These are phyloP conservation scores for Epizoanthus fatuus DNA, from an alignment of 92 coral and sea anemone species.

Conservation along the genomic window DNA sequence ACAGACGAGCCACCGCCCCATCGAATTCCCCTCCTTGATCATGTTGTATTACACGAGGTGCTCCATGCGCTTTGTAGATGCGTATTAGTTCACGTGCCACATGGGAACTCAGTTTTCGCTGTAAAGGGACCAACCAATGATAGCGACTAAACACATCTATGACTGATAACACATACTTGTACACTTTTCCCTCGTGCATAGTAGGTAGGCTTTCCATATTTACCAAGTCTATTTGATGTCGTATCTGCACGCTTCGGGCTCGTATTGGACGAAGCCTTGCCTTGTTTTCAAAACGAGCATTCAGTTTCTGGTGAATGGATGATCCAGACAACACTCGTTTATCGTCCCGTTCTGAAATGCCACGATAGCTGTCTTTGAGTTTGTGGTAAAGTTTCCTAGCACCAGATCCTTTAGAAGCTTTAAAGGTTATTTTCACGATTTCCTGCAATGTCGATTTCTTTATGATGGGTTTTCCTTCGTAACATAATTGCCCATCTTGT, in stretches of 20 bases:
- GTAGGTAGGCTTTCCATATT: slow-evolving; percentile 30
- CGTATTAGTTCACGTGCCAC: slow-evolving; percentile 36
- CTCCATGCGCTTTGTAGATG: slow-evolving; percentile 45
- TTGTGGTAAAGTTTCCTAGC: slow-evolving; percentile 46
- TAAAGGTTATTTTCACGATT: slow-evolving; percentile 30
- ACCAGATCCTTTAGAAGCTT: slow-evolving; percentile 48
- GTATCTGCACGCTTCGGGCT: slow-evolving; percentile 38
- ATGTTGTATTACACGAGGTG: slow-evolving; percentile 38
- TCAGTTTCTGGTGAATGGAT: slow-evolving; percentile 28
- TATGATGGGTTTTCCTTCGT: slow-evolving; percentile 24
- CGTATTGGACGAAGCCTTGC: slow-evolving; percentile 60
- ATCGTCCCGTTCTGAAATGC: slow-evolving; percentile 32
- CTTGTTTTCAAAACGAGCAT: slow-evolving; percentile 45
- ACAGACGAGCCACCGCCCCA: slow-evolving; percentile 39
- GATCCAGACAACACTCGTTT: slow-evolving; percentile 27
- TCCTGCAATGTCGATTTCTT: slow-evolving; percentile 23
- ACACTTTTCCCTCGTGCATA: slow-evolving; percentile 16
- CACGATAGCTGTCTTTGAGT: slow-evolving; percentile 45
- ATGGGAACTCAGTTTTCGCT: neutral
- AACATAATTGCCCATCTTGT: slow-evolving; percentile 19
- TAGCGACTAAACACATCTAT: slow-evolving; percentile 53
- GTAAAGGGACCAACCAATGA: slow-evolving; percentile 32
- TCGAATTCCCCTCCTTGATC: slow-evolving; percentile 51
- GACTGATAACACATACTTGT: slow-evolving; percentile 36
- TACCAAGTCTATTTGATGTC: slow-evolving; percentile 41